A percentile compares a stretch with the other conserved stretches of the same genome.
Evolutionary conservation across 2,888 invertebrate genomes (phyloP).

Genomic region (Malthinus seriepunctatus): DNA sequence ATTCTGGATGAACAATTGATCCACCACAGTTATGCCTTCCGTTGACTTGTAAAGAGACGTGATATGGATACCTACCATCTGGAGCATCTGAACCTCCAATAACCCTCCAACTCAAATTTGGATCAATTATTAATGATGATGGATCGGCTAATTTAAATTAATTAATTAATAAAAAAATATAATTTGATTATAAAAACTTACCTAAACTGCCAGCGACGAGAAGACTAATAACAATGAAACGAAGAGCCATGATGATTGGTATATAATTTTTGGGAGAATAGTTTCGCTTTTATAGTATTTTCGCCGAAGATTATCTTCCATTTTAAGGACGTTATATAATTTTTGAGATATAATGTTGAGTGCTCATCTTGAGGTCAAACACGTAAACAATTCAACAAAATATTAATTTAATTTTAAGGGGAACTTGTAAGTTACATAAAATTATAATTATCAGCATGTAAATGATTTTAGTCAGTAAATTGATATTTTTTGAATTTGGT

Average conservation of each 20-base stretch:
- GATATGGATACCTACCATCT: conserved; percentile 37
- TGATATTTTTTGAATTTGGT: too few species aligned
- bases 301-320: too few species aligned
- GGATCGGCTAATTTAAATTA: neutral
- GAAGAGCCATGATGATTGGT: neutral
- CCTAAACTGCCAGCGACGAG: neutral
- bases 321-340: too few species aligned
- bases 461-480: too few species aligned
- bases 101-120: neutral
- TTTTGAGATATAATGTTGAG: neutral
- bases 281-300: too few species aligned
- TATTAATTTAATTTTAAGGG: too few species aligned
- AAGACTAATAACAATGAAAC: neutral
- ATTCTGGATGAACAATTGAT: conserved; percentile 31
- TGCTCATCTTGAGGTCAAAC: too few species aligned
- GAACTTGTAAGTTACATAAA: too few species aligned
- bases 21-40: conserved; percentile 39
- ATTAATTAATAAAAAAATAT: too few species aligned
- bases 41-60: conserved; percentile 32
- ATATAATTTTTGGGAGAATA: neutral
- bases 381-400: too few species aligned
- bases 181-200: neutral
- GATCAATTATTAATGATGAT: neutral
- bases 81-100: conserved; percentile 31
- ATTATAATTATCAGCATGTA: too few species aligned